Base-by-base conservation (phyloP, 2,888 invertebrate genomes). In the Xestia c-nigrum region DNA sequence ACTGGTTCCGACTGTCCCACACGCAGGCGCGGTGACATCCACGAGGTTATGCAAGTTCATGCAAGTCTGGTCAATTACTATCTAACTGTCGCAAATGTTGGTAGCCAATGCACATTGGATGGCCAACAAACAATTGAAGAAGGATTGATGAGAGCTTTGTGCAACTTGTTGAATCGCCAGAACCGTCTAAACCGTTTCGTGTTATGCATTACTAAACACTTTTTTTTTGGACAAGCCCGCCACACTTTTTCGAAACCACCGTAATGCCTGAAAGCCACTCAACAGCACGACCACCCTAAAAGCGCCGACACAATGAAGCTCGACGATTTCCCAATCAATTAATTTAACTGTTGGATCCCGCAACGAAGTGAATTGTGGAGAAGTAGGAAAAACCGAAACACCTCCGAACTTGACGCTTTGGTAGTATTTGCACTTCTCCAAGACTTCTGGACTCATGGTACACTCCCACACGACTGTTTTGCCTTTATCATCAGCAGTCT, bases 31-130 rank as follows among this genome's bases (percentile, higher is more conserved):
- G 81, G 79, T 81, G 84, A 78, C 87, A 86, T 68, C 70, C 69
- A 21, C 21, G 80, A 74, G 88, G 85, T 85, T 74, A 84, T 9
- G 77, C 65, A 79, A 78, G 84, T 80, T 85, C 88, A 88, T 68
- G 66, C 57, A 38, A 72, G 72, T 46, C 46, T 57, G 61, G 47
- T 79, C 43, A 83, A 79, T 83, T 79, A 67, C 74, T 78, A 61
- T 83, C 76, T 80, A 61, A 72, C 12, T 72, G 38, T 31, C 16
- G 24, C 82, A 69, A 79, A 79, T 52, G 61, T 74, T 68, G 24
- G 61, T n/a, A 12, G 64, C 50, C 31, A 59, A 55, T 21, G 12
- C 31, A 5, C 19, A 57, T 57, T 38, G 6, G 1, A 40, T 31
- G n/a, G 10, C 52, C 57, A 68, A 21, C 43, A 64, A 64, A 64